These are phyloP conservation scores for Gisinianus flammeolus DNA, from an alignment of 2,888 invertebrate species.

Conservation along the genomic window DNA sequence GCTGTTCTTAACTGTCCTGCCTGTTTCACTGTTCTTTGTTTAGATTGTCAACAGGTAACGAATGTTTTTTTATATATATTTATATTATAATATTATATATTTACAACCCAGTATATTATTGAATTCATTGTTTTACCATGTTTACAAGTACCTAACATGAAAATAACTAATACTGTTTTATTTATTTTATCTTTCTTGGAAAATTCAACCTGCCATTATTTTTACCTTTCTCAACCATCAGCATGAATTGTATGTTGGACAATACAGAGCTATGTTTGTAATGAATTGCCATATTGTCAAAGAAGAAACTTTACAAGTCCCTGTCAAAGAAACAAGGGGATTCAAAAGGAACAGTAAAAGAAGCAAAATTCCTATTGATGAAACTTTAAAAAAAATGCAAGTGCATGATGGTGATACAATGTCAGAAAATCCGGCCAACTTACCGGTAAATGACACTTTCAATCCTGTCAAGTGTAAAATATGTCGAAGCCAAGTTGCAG, in stretches of 20 bases:
- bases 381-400: not conserved
- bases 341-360: slow-evolving; percentile 51
- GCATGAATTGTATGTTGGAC: slow-evolving; percentile 65
- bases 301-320: slow-evolving; percentile 60
- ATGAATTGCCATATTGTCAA: slow-evolving; percentile 65
- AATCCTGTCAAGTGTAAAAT: slow-evolving; percentile 65
- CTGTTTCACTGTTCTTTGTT: slow-evolving; percentile 67
- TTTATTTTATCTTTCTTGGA: no score
- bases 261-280: slow-evolving; percentile 70
- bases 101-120: no score
- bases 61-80: not conserved
- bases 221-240: no score
- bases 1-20: slow-evolving; percentile 69
- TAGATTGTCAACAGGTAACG: slow-evolving; percentile 66
- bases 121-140: no score
- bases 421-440: slow-evolving; percentile 20
- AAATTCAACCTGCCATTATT: no score
- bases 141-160: no score
- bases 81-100: no score
- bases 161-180: no score
- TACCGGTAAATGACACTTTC: slow-evolving; percentile 61
- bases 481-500: slow-evolving; percentile 67
- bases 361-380: not conserved
- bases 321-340: slow-evolving; percentile 59
- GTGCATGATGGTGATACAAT: slow-evolving; percentile 24